Conservation (phyloP, 2,797 vertebrate species). For the Denticeps clupeoides region DNA sequence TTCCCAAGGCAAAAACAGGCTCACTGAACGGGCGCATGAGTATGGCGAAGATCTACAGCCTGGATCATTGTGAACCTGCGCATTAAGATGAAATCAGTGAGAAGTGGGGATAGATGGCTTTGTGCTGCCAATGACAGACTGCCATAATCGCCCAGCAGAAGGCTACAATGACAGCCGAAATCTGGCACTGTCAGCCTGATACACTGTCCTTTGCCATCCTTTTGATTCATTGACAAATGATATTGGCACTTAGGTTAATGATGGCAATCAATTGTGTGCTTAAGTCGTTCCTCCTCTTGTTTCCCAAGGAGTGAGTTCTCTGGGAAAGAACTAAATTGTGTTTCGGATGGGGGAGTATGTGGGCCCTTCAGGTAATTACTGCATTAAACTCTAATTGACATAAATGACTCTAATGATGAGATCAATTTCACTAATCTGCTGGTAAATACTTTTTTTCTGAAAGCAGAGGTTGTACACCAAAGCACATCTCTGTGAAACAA, state of each 20-base stretch:
- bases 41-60: slow-evolving; percentile 66
- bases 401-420: slow-evolving; percentile 56
- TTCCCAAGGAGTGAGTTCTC: slow-evolving; percentile 37
- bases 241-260: slow-evolving; percentile 28
- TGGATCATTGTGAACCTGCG: slow-evolving; percentile 84
- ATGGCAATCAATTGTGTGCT: slow-evolving; percentile 21
- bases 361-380: slow-evolving; percentile 50
- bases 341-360: slow-evolving; percentile 40
- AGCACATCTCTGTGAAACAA: slow-evolving; percentile 16
- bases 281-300: slow-evolving; percentile 19
- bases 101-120: not conserved
- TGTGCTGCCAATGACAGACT: too few species aligned
- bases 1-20: slow-evolving; percentile 76
- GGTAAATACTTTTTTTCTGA: slow-evolving; percentile 47
- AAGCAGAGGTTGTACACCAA: slow-evolving; percentile 28
- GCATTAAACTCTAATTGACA: slow-evolving; percentile 60
- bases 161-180: too few species aligned
- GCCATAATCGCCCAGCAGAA: too few species aligned
- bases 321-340: slow-evolving; percentile 53
- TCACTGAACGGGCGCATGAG: slow-evolving; percentile 73
- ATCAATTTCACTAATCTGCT: slow-evolving; percentile 52
- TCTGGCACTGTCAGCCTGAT: slow-evolving; percentile 2
- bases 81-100: slow-evolving; percentile 7
- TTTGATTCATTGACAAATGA: slow-evolving; percentile 30
- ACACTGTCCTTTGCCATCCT: slow-evolving; percentile 12